These are phyloP conservation scores for Pemphredon lugubris DNA, from an alignment of 2,888 invertebrate species.

Conservation along the genomic window DNA sequence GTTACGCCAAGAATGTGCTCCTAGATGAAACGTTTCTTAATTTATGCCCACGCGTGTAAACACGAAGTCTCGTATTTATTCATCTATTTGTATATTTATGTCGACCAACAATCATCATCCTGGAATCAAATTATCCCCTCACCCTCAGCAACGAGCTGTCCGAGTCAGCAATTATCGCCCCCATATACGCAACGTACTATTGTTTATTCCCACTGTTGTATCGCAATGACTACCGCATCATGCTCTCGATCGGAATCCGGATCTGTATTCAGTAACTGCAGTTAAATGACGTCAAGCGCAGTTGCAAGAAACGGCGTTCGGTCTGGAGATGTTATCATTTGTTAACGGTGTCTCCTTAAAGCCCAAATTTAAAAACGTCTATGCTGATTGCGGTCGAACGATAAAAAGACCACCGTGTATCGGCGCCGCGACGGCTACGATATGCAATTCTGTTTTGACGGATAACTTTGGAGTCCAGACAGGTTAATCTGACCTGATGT, in stretches of 20 bases:
- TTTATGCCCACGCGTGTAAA: too few relatives aligned
- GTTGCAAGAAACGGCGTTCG: conserved; percentile 2
- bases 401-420: too few relatives aligned
- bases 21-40: too few relatives aligned
- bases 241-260: conserved; percentile 61
- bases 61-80: too few relatives aligned
- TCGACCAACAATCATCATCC: conserved; percentile 5
- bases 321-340: conserved; percentile 7
- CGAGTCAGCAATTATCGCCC: too few relatives aligned
- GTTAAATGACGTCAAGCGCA: conserved; percentile 42
- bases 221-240: conserved; percentile 42
- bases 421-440: too few relatives aligned
- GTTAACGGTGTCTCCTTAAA: background rate
- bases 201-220: too few relatives aligned
- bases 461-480: conserved; percentile 17
- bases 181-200: too few relatives aligned
- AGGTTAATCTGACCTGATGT: conserved; percentile 10
- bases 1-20: too few relatives aligned
- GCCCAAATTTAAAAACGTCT: background rate
- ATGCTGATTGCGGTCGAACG: background rate
- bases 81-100: too few relatives aligned
- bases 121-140: conserved; percentile 24
- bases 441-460: background rate
- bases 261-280: conserved; percentile 37
- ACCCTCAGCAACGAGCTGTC: too few relatives aligned